Conservation (phyloP, 2,113 vertebrate species). For the Myxocyprinus asiaticus region DNA sequence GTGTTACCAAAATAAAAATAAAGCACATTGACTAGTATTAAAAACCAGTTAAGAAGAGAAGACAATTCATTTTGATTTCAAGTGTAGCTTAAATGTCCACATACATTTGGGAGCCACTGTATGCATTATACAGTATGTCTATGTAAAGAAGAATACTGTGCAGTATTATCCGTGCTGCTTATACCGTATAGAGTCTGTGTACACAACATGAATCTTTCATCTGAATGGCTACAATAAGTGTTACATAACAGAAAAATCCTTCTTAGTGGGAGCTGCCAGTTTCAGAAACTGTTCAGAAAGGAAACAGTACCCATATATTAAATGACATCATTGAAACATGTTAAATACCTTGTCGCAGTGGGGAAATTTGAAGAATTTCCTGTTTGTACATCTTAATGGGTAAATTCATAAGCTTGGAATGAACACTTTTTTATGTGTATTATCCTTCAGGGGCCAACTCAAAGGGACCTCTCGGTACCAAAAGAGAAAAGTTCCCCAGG, state of each 20-base stretch:
- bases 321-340: background rate
- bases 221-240: background rate
- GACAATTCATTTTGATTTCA: too few species aligned
- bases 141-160: background rate
- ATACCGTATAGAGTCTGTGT: background rate
- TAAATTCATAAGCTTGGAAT: background rate
- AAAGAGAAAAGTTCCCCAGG: background rate
- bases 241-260: background rate
- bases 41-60: too few species aligned
- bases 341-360: background rate
- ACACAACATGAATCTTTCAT: background rate
- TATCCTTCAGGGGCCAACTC: constrained; percentile 19
- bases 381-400: background rate
- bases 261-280: background rate
- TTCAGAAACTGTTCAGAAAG: background rate
- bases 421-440: background rate
- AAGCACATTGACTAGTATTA: too few species aligned
- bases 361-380: background rate
- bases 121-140: background rate
- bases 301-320: background rate
- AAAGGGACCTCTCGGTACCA: background rate
- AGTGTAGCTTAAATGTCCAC: too few species aligned
- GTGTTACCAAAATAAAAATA: too few species aligned
- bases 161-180: too few species aligned
- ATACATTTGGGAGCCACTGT: too few species aligned